Conservation (phyloP, 2,888 invertebrate species). For the Dysmachus trigonus region DNA sequence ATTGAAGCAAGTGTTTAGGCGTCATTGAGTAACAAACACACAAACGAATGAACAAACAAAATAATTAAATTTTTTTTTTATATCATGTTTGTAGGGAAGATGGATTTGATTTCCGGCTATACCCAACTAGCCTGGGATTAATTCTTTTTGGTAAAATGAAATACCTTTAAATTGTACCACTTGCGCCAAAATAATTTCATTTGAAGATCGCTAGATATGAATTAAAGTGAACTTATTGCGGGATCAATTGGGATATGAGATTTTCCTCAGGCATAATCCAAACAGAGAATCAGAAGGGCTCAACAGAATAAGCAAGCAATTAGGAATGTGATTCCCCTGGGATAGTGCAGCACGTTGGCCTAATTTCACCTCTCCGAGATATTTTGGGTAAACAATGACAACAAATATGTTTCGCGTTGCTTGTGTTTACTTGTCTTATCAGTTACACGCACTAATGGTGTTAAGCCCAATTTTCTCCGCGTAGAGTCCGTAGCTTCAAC, state of each 20-base stretch:
- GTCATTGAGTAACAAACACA: too few relatives aligned
- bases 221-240: neutral
- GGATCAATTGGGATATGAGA: neutral
- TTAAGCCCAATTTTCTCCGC: neutral
- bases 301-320: neutral
- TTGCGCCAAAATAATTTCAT: too few relatives aligned
- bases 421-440: constrained; percentile 11
- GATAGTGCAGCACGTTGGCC: neutral
- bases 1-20: too few relatives aligned
- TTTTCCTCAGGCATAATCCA: neutral
- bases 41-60: too few relatives aligned
- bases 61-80: too few relatives aligned
- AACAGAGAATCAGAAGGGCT: neutral
- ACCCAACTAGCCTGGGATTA: too few relatives aligned
- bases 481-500: neutral
- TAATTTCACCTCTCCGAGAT: neutral
- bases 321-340: neutral
- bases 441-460: neutral
- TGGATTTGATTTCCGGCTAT: too few relatives aligned
- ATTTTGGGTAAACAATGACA: constrained; percentile 12
- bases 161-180: too few relatives aligned
- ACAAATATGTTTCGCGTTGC: constrained; percentile 2
- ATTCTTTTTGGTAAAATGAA: too few relatives aligned
- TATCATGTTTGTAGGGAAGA: too few relatives aligned
- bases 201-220: neutral